Percentiles rank a stretch among this genome's conserved stretches.
These are phyloP conservation scores for Penaeus vannamei DNA, from an alignment of 1,140 invertebrate genomes.

Conservation along the genomic window DNA sequence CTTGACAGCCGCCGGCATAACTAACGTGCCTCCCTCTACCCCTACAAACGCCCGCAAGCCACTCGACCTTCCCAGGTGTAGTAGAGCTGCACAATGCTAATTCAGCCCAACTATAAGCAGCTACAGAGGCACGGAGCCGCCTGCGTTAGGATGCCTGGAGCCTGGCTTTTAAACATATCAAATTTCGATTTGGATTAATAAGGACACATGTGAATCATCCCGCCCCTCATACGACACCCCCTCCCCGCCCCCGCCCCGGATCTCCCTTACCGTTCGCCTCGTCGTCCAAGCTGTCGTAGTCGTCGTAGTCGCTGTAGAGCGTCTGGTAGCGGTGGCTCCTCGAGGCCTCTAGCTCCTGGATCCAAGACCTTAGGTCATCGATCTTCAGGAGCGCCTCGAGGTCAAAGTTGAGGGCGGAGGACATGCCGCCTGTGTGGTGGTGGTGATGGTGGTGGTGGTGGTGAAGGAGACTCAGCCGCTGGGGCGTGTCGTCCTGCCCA, in stretches of 20 bases:
- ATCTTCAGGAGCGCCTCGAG: constrained; percentile 67
- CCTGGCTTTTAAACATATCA: too few species aligned
- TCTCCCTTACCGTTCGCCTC: constrained; percentile 31
- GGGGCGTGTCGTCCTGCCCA: neutral
- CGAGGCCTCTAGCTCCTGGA: constrained; percentile 66
- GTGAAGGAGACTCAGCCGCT: neutral
- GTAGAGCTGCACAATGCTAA: too few species aligned
- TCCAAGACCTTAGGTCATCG: constrained; percentile 66
- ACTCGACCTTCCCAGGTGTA: too few species aligned
- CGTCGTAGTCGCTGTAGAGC: constrained; percentile 68
- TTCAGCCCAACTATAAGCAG: too few species aligned
- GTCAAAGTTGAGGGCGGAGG: constrained; percentile 51
- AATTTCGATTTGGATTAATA: too few species aligned
- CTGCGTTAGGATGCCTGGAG: too few species aligned
- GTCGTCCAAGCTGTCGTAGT: constrained; percentile 57
- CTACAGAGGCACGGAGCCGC: too few species aligned
- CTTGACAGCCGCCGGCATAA: too few species aligned
- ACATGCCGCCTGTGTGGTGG: neutral
- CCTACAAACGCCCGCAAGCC: too few species aligned
- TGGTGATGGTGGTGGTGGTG: neutral
- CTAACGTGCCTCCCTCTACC: too few species aligned
- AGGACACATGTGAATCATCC: too few species aligned
- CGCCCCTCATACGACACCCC: neutral
- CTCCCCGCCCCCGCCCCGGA: too few species aligned
- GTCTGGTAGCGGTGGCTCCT: constrained; percentile 65